A percentile compares a stretch with the other conserved stretches of the same genome.
These are phyloP conservation scores for Kuschelorhynchus macadamiae DNA, from an alignment of 2,888 invertebrate species.

Conservation along the genomic window DNA sequence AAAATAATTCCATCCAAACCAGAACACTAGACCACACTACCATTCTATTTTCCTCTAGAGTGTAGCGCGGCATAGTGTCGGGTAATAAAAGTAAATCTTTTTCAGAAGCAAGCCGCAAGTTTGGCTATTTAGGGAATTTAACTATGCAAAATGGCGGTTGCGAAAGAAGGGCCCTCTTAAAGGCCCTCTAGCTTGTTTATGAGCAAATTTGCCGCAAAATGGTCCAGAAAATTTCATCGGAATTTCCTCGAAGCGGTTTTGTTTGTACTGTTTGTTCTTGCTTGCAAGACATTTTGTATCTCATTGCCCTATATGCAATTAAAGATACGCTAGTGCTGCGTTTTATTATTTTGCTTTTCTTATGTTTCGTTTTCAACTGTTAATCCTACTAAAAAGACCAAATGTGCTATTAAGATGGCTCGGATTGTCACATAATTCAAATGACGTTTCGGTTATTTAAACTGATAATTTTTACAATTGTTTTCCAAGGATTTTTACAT, in stretches of 20 bases:
- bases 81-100: slow-evolving; percentile 45
- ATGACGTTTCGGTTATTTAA: too few relatives aligned
- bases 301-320: too few relatives aligned
- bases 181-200: slow-evolving; percentile 39
- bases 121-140: slow-evolving; percentile 46
- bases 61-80: neutral
- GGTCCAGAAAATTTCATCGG: slow-evolving; percentile 30
- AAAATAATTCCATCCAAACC: neutral
- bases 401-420: too few relatives aligned
- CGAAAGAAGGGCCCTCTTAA: slow-evolving; percentile 23
- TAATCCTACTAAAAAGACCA: too few relatives aligned
- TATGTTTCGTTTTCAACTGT: too few relatives aligned
- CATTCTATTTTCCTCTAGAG: slow-evolving; percentile 6
- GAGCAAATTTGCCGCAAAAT: slow-evolving; percentile 38
- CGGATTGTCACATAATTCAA: too few relatives aligned
- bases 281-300: neutral
- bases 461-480: too few relatives aligned
- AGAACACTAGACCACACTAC: slow-evolving; percentile 2
- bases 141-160: slow-evolving; percentile 43
- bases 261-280: neutral
- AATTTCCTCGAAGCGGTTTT: slow-evolving; percentile 28
- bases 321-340: too few relatives aligned
- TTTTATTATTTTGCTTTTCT: too few relatives aligned
- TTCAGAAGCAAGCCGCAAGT: slow-evolving; percentile 28
- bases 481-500: too few relatives aligned